These are phyloP conservation scores for Drosophila antonietae DNA, from an alignment of 2,888 invertebrate genomes.

Conservation along the genomic window DNA sequence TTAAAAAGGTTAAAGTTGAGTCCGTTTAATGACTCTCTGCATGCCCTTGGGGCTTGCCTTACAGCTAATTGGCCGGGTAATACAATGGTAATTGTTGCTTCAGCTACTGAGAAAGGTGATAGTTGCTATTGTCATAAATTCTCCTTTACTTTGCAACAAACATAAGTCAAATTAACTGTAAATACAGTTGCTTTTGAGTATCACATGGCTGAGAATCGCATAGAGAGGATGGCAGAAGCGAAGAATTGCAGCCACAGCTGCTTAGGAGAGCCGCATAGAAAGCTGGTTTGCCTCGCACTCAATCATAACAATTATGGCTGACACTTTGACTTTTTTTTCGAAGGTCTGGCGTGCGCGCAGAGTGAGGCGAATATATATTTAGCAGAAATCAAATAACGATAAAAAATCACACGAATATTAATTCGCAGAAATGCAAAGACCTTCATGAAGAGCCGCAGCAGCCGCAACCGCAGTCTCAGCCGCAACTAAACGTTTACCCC, in stretches of 20 bases:
- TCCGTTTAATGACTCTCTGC: slow-evolving; percentile 54
- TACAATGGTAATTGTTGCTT: slow-evolving; percentile 36
- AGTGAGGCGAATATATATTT: slow-evolving; percentile 44
- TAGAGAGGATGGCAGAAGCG: neutral
- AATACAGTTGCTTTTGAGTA: neutral
- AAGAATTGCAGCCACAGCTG: slow-evolving; percentile 3
- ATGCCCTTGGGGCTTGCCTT: slow-evolving; percentile 34
- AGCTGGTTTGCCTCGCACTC: slow-evolving; percentile 30
- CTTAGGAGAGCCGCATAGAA: slow-evolving; percentile 13
- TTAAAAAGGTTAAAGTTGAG: slow-evolving; percentile 78
- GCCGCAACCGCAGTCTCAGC: slow-evolving; percentile 14
- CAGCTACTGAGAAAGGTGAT: neutral
- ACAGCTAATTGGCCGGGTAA: slow-evolving; percentile 54
- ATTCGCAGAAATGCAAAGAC: slow-evolving; percentile 81
- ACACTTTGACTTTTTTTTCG: slow-evolving; percentile 44
- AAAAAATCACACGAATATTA: slow-evolving; percentile 83
- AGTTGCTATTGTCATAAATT: neutral
- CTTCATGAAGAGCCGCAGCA: slow-evolving; percentile 56
- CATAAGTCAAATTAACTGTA: neutral
- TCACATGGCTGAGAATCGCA: neutral
- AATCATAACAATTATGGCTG: slow-evolving; percentile 53
- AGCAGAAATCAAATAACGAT: slow-evolving; percentile 79
- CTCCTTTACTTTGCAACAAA: neutral
- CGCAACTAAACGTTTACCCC: slow-evolving; percentile 58
- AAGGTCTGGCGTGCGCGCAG: slow-evolving; percentile 14